Base-by-base conservation (phyloP, 2,888 invertebrate genomes). In the Pilophorus perplexus region DNA sequence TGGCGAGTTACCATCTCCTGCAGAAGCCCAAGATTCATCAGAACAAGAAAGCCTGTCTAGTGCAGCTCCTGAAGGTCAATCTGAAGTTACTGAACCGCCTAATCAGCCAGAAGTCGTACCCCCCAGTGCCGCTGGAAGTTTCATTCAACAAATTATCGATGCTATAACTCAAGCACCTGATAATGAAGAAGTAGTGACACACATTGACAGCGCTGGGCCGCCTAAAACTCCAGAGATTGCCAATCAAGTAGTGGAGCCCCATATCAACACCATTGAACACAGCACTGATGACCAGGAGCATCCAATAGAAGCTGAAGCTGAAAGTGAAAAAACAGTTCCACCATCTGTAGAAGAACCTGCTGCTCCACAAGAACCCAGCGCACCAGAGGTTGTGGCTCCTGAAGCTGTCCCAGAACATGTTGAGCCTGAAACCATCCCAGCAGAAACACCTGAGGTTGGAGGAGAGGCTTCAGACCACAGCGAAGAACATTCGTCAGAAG, bases 351-450 rank as follows among this genome's bases (percentile, higher is more conserved):
- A 71, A 22, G 65, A 28, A 66, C 62, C 40, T 37, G 37, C 27
- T 20, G 10, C n/a, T 20, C 14, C 2, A 14, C 59, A 48, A 14
- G 33, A 33, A 46, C 18, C n/a, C 16, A 40, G 18, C n/a, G 60
- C 25, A 25, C 54, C 37, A 40, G 50, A 57, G 50, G n/a, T n/a
- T n/a, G n/a, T n/a, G n/a, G n/a, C n/a, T n/a, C n/a, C n/a, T n/a
- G n/a, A n/a, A n/a, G 50, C 60, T 14, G n/a, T 59, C 16, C 38
- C 64, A 8, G 66, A 68, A 44, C 67, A 69, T 38, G 23, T 59
- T 48, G 67, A 69, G 55, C 44, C 70, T 14, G 44, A 22, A 18
- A 42, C 65, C 66, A 55, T 52, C 28, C 67, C 69, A 14, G 70
- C 69, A 66, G 66, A 68, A 14, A n/a, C 62, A 44, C 25, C 48